Base-by-base conservation (phyloP, 2,888 invertebrate species). In the Strigamia crassipes region DNA sequence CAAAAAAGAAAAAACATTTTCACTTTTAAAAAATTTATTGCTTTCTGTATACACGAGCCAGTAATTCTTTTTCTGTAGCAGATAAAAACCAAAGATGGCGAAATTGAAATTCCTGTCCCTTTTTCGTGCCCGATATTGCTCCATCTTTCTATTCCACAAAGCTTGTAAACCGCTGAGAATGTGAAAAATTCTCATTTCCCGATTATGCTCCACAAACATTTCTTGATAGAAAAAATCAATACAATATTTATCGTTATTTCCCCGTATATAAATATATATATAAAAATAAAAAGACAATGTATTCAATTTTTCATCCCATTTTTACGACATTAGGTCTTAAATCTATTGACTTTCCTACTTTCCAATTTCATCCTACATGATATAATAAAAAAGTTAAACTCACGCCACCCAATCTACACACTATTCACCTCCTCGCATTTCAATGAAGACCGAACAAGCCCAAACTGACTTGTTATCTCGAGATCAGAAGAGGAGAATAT, bases 381-480 rank as follows among this genome's bases (percentile, higher is more conserved):
- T 56, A 56, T 56, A 56, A 56, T 56, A 56, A 56, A 56, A 56
- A 56, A 56, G 56, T 56, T 56, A 21, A 56, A 56, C 56, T 56
- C 56, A 56, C 56, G 56, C 8, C 56, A 56, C 56, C 56, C 21
- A 56, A 21, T 56, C 56, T 56, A 56, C 56, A 21, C 56, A 18
- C 56, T 5, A 56, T 18, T 18, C 56, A 18, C 56, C 56, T 18
- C 56, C 56, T 56, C 56, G 56, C 56, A 56, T 56, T 56, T 56
- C 56, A 56, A 56, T 56, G 56, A 56, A 56, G n/a, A 9, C 18
- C 56, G 21, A 15, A 18, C 56, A 56, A 56, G 56, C 56, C 56
- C 56, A 56, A 56, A 56, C 56, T 56, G 56, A 56, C 56, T 56
- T 56, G 56, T 56, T 56, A 56, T 56, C 56, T 56, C n/a, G 51